Conservation (phyloP, 2,888 invertebrate species). For the Rotaria macrura region DNA sequence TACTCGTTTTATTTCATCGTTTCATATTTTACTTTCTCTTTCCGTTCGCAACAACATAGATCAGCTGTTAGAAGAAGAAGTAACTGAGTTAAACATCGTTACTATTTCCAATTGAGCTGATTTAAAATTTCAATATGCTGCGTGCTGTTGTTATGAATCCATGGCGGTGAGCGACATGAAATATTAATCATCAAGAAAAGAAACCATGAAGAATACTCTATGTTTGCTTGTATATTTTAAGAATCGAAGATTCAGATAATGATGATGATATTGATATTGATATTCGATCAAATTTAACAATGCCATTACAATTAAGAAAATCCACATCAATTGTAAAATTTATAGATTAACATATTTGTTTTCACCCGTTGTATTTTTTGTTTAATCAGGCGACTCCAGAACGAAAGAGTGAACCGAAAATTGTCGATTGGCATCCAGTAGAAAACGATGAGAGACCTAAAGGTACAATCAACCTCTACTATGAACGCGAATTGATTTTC, state of each 20-base stretch:
- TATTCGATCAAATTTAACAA: not conserved
- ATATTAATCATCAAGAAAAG: not conserved
- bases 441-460: not conserved
- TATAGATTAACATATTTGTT: too few relatives aligned
- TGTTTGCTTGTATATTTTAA: not conserved
- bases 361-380: not conserved
- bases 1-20: too few relatives aligned
- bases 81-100: too few relatives aligned
- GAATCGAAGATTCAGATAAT: not conserved
- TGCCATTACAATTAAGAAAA: not conserved
- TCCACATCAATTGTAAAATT: not conserved
- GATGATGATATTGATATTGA: not conserved
- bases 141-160: not conserved
- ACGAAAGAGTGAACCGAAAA: not conserved
- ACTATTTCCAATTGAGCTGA: not conserved
- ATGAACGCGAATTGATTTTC: too few relatives aligned
- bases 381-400: not conserved
- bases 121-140: not conserved
- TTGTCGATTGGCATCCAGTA: not conserved
- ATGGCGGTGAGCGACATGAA: not conserved
- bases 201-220: too few relatives aligned
- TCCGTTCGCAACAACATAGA: too few relatives aligned
- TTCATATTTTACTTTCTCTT: too few relatives aligned
- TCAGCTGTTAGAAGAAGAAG: too few relatives aligned
- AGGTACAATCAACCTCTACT: too few relatives aligned